Evolutionary conservation across 2,797 vertebrate genomes (phyloP), one percentile per base, ranked within the genome.

Genomic region (Clangula hyemalis): DNA sequence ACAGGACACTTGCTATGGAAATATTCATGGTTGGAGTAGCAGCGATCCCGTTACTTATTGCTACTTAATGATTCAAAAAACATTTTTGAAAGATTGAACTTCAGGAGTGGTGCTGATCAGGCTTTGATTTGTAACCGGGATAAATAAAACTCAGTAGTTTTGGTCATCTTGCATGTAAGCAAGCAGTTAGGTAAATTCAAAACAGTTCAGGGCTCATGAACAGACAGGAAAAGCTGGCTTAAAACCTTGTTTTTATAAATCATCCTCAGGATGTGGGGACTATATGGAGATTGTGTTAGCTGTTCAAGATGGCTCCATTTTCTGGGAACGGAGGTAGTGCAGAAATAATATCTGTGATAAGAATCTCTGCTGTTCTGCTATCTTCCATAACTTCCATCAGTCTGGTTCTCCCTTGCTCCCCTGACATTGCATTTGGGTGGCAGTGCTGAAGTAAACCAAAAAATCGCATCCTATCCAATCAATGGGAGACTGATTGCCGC

Each of bases 391-490:
- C 38, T 76, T 30, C 4, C 5, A 32, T 4, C 13, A 22, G 16
- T 36, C n/a, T 13, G 2, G 7, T 43, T 77, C 11, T 64, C 10
- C 18, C 13, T 60, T 57, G 5, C 3, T 30, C 13, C n/a, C 5
- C 9, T 1, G 3, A 20, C 19, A 16, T 21, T 36, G 18, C 13
- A 6, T 53, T 72, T 72, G 19, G 53, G 15, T 51, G 25, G 13
- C 6, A 3, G 16, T 16, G 24, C 27, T 75, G 64, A 51, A 47
- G 47, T 18, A 70, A 77, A 58, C 8, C 2, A 27, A 62, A 64
- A 62, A 15, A 19, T 2, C 11, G 2, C 8, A 81, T 25, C 13
- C 2, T 3, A 1, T 45, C 61, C 30, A 22, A 6, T 24, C 4
- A 20, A 10, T 54, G 53, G 34, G 68, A 80, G 11, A 14, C 10